Percentiles rank a stretch among this genome's conserved stretches.
Conservation (phyloP, 2,797 vertebrate genomes). For the Thripadectes ignobilis region DNA sequence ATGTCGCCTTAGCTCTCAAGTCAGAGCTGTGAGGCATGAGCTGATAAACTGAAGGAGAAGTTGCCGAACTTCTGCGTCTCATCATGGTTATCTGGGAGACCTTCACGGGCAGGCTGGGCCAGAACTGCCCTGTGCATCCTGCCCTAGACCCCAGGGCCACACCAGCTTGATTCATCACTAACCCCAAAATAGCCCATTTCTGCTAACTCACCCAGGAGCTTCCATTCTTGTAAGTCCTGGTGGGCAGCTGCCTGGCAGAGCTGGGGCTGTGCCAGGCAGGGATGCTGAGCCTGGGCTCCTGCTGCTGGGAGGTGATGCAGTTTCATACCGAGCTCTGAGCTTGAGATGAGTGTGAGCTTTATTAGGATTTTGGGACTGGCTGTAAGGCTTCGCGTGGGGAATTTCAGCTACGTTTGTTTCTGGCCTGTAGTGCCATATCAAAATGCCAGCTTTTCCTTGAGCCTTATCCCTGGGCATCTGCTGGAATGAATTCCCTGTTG, state of each 20-base stretch:
- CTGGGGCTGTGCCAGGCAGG: neutral
- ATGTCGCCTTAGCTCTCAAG: rapidly evolving
- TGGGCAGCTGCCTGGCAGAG: neutral
- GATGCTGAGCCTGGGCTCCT: neutral
- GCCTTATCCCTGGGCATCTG: neutral
- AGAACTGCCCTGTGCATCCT: neutral
- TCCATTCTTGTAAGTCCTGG: neutral
- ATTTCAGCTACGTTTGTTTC: neutral
- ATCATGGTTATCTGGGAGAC: neutral
- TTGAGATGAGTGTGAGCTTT: rapidly evolving
- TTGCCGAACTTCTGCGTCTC: rapidly evolving
- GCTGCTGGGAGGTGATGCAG: neutral
- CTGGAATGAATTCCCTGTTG: rapidly evolving
- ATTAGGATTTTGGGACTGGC: neutral
- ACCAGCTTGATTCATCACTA: neutral
- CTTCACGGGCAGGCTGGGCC: rapidly evolving
- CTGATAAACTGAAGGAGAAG: neutral
- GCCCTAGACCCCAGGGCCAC: rapidly evolving
- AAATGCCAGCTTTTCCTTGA: neutral
- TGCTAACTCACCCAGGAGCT: rapidly evolving
- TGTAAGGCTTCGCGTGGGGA: neutral
- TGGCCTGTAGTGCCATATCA: neutral
- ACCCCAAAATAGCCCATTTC: rapidly evolving
- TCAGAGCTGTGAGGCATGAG: neutral
- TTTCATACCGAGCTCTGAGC: neutral